These are phyloP conservation scores for Phylloscopus trochilus DNA, from an alignment of 2,113 vertebrate genomes.

Conservation along the genomic window DNA sequence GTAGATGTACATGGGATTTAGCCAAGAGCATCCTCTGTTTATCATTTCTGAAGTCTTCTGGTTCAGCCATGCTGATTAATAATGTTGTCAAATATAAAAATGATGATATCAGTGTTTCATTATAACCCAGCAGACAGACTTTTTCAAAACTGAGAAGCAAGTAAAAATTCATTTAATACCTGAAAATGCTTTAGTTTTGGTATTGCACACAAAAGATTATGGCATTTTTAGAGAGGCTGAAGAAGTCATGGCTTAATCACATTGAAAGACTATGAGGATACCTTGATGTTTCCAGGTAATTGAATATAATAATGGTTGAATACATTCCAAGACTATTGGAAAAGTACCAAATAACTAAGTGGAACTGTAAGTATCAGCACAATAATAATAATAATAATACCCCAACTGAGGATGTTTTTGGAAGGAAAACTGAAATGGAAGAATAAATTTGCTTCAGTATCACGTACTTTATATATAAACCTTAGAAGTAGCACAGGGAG, in stretches of 20 bases:
- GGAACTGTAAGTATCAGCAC: not conserved
- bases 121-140: not conserved
- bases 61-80: not conserved
- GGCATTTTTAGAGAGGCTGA: not conserved
- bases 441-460: not conserved
- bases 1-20: not conserved
- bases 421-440: not conserved
- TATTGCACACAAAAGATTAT: not conserved
- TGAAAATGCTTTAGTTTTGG: not conserved
- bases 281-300: not conserved
- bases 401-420: not conserved
- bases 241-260: not conserved
- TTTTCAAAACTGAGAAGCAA: not conserved
- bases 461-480: not conserved
- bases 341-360: not conserved
- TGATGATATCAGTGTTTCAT: not conserved
- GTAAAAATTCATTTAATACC: not conserved
- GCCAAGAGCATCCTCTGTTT: not conserved
- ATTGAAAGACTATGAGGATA: slow-evolving; percentile 9
- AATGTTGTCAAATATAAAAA: not conserved
- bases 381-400: not conserved
- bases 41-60: not conserved
- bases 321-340: not conserved
- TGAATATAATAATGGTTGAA: not conserved
- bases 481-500: not conserved